Conservation (phyloP, 1,140 invertebrate genomes). For the Caerostris extrusa region DNA sequence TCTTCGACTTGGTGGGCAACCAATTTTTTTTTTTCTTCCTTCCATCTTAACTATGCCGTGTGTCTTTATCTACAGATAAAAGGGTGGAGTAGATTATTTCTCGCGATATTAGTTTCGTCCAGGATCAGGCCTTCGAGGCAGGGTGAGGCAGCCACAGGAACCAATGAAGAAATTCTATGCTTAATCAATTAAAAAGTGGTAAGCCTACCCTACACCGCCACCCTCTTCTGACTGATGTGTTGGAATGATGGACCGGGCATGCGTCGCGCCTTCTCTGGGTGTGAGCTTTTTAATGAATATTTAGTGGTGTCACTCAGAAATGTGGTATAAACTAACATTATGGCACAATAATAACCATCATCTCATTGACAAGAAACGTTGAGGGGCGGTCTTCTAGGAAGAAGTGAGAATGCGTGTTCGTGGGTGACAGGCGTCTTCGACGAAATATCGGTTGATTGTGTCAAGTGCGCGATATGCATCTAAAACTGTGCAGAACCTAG, state of each 20-base stretch:
- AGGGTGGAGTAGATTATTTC: constrained; percentile 61
- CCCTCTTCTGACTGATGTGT: constrained; percentile 48
- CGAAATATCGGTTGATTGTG: not conserved
- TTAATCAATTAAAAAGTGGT: constrained; percentile 69
- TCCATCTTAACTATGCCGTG: not conserved
- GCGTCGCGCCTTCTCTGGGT: constrained; percentile 53
- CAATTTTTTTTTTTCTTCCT: not conserved
- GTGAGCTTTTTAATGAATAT: constrained; percentile 73
- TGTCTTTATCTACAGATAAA: constrained; percentile 33
- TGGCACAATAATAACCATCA: constrained; percentile 50
- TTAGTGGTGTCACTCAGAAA: constrained; percentile 54
- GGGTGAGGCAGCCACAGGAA: constrained; percentile 60
- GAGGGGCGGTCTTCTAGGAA: not conserved
- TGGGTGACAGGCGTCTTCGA: not conserved
- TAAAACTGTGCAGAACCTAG: not conserved
- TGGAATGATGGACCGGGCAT: constrained; percentile 53
- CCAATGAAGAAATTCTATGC: constrained; percentile 74
- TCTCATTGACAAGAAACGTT: not conserved
- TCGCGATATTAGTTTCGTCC: constrained; percentile 37
- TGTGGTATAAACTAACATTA: constrained; percentile 61
- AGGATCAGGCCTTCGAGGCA: constrained; percentile 25
- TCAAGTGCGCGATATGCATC: not conserved
- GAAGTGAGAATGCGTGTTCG: not conserved
- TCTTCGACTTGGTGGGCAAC: constrained; percentile 9
- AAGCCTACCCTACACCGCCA: not conserved